Evolutionary conservation across 2,797 vertebrate species (phyloP), one percentile per base, ranked within the genome.

Genomic region (Urosaurus nigricauda): DNA sequence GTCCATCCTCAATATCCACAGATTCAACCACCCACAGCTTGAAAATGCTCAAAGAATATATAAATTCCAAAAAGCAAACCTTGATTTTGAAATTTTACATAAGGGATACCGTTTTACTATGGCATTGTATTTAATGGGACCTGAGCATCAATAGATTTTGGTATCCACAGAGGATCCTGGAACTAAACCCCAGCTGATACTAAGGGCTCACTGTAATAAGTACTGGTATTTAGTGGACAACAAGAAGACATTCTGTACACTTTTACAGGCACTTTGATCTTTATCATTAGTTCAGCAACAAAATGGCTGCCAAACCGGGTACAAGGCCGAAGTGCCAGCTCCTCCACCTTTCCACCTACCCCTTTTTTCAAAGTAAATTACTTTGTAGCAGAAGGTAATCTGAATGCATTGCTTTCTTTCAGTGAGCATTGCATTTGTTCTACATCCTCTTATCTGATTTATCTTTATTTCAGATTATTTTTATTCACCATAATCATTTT

Each of bases 251-350:
- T n/a, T 87, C 77, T 58, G 35, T 26, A 14, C 51, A 73, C 70
- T 29, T 21, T 82, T 87, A 84, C 13, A 63, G 47, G 26, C 2
- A 71, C 9, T n/a, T 13, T 53, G 32, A 6, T 84, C 68, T 84
- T 53, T 56, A 84, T 53, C 37, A 43, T 5, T 73, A 13, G 11
- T 60, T 43, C 37, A 63, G 6, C 19, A 43, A 35, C 84, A 77
- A 85, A 85, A 85, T 75, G 35, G 71, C 80, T 83, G 58, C 71
- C 73, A 88, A 77, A 47, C 43, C 58, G 40, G 37, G 3, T 71
- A 7, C 11, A 21, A 65, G 37, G 24, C 11, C 32, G 24, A 68
- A 21, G 32, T 17, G 53, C 47, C 32, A 84, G 4, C 2, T 51
- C 47, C 32, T 35, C 47, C 21, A 43, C 40, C 2, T 29, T 82